Conservation (phyloP, 2,888 invertebrate genomes). For the Volucella inflata region DNA sequence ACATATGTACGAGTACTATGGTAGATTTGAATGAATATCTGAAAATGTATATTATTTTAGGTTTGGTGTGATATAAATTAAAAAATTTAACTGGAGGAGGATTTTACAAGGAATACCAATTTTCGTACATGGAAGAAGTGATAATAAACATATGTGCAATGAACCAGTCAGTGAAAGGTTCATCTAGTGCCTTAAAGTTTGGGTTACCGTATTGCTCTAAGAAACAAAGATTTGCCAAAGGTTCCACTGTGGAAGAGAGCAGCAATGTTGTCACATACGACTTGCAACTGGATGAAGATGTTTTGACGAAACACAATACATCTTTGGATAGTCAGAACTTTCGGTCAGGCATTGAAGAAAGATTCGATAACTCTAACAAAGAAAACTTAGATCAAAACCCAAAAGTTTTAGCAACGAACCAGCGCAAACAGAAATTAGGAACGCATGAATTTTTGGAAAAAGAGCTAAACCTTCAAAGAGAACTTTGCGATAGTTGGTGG, state of each 20-base stretch:
- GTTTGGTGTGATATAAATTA: too few relatives aligned
- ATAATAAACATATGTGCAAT: neutral
- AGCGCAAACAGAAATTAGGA: neutral
- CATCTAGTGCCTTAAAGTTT: neutral
- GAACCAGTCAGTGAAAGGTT: neutral
- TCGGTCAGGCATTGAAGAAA: neutral
- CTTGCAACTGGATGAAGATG: neutral
- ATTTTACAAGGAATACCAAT: too few relatives aligned
- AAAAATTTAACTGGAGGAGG: too few relatives aligned
- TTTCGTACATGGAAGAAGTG: too few relatives aligned
- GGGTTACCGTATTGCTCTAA: conserved; percentile 1
- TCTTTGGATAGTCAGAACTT: neutral
- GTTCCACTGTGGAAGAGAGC: neutral
- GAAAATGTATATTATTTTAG: too few relatives aligned
- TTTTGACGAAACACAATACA: neutral
- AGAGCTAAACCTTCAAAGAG: neutral
- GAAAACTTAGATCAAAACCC: neutral
- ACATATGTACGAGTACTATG: too few relatives aligned
- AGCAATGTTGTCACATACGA: neutral
- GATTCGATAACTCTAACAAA: neutral
- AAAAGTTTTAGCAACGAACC: neutral
- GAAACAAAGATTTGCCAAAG: neutral
- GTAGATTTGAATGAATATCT: too few relatives aligned
- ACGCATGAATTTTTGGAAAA: neutral
- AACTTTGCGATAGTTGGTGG: neutral